Evolutionary conservation across 1,140 invertebrate species (phyloP), one percentile per base, ranked within the genome.

Genomic region (Latrodectus geometricus): DNA sequence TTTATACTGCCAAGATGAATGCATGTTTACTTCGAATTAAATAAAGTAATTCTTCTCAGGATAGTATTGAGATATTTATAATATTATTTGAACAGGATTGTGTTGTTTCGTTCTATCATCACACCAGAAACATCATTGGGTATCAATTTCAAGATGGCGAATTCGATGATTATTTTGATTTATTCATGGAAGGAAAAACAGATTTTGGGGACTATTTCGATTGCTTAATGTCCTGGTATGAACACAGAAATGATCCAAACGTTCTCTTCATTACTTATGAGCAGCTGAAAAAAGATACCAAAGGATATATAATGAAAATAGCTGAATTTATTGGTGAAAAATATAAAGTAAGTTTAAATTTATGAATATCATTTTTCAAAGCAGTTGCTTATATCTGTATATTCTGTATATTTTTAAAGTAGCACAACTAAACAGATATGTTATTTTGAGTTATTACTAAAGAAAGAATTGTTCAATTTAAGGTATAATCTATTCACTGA

Each of bases 21-120:
- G 2, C 5, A 5, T 35, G 2, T 3, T 1, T 35, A 35, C 35
- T 35, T 35, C 5, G 5, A 35, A 35, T 35, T 35, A 35, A 35
- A 35, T 35, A 1, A 35, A 35, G 35, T 35, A 35, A 35, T 35
- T 35, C 35, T 3, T 35, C n/a, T 35, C 2, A 35, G 35, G 35
- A 35, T 35, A 35, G 1, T 35, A 1, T 3, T 35, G 35, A 5
- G 5, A 35, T 35, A 5, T 35, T 35, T 35, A 35, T 69, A 21
- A 0, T 96, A 54, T 72, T 15, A 23, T 70, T 66, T 68, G 0
- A 7, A 69, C n/a, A 96, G 90, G 96, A 97, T 90, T 94, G 96
- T 0, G 95, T 93, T 5, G 95, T 97, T 0, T 97, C 96, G 0
- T 97, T 94, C 90, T 97, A 95, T 90, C 94, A 96, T 91, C 93